These are phyloP conservation scores for Betta splendens DNA, from an alignment of 2,797 vertebrate species.

Conservation along the genomic window DNA sequence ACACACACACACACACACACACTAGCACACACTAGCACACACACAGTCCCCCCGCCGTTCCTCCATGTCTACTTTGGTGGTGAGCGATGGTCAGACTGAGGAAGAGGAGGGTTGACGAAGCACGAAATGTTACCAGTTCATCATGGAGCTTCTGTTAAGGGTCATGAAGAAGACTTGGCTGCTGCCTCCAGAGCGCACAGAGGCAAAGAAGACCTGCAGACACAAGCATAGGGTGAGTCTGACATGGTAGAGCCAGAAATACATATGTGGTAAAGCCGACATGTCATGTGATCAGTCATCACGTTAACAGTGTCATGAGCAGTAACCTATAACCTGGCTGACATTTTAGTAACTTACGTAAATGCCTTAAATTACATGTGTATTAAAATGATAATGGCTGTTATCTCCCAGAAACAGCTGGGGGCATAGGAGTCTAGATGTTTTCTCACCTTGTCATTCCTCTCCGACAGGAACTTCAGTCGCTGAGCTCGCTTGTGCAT, in stretches of 20 bases:
- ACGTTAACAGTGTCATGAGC: too few species aligned
- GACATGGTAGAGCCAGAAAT: too few species aligned
- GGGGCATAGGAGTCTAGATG: neutral
- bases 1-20: slow-evolving; percentile 30
- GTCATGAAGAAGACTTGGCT: slow-evolving; percentile 99
- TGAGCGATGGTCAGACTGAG: slow-evolving; percentile 64
- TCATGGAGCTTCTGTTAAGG: slow-evolving; percentile 99
- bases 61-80: slow-evolving; percentile 42
- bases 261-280: too few species aligned
- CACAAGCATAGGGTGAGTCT: neutral
- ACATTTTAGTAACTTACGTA: too few species aligned
- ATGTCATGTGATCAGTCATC: too few species aligned
- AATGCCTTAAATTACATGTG: too few species aligned
- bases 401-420: neutral
- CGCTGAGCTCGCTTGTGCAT: slow-evolving; percentile 99
- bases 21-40: too few species aligned
- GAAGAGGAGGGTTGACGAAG: slow-evolving; percentile 49
- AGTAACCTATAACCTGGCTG: too few species aligned
- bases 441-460: slow-evolving; percentile 96
- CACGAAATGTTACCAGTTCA: slow-evolving; percentile 92
- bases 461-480: slow-evolving; percentile 98
- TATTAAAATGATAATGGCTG: too few species aligned
- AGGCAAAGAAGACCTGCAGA: slow-evolving; percentile 96
- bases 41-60: slow-evolving; percentile 25
- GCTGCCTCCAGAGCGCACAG: slow-evolving; percentile 97